Conservation (phyloP, 2,888 invertebrate genomes). For the Nymphalis urticae region DNA sequence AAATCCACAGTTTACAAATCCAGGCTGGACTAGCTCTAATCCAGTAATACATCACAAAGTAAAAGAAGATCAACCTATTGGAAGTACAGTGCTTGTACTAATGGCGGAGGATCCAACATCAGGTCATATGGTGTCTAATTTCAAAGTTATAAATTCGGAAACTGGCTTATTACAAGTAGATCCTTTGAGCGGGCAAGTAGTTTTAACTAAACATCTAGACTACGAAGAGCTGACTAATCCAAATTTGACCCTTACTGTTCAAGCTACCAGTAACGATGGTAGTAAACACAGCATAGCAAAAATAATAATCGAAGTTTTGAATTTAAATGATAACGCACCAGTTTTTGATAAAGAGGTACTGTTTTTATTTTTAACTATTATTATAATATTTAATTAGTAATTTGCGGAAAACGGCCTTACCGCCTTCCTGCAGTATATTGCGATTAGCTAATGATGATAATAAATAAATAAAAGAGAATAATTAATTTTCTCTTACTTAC, state of each 20-base stretch:
- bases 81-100: constrained; percentile 85
- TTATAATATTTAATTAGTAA: not conserved
- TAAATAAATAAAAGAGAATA: too few relatives aligned
- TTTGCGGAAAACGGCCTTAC: too few relatives aligned
- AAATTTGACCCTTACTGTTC: constrained; percentile 80
- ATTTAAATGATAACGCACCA: constrained; percentile 90
- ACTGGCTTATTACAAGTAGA: constrained; percentile 82
- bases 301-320: constrained; percentile 86
- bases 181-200: constrained; percentile 87
- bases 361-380: not conserved
- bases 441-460: too few relatives aligned
- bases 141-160: constrained; percentile 80
- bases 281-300: constrained; percentile 84
- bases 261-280: constrained; percentile 77
- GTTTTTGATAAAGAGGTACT: constrained; percentile 83
- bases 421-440: too few relatives aligned
- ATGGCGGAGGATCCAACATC: constrained; percentile 87
- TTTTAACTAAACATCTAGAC: constrained; percentile 87
- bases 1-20: constrained; percentile 87
- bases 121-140: constrained; percentile 83
- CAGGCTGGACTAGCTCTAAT: constrained; percentile 87
- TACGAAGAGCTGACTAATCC: constrained; percentile 86
- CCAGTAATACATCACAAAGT: constrained; percentile 85
- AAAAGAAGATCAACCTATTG: constrained; percentile 89
- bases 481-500: too few relatives aligned